Evolutionary conservation across 2,888 invertebrate genomes (phyloP).

Genomic region (Diploptera punctata): DNA sequence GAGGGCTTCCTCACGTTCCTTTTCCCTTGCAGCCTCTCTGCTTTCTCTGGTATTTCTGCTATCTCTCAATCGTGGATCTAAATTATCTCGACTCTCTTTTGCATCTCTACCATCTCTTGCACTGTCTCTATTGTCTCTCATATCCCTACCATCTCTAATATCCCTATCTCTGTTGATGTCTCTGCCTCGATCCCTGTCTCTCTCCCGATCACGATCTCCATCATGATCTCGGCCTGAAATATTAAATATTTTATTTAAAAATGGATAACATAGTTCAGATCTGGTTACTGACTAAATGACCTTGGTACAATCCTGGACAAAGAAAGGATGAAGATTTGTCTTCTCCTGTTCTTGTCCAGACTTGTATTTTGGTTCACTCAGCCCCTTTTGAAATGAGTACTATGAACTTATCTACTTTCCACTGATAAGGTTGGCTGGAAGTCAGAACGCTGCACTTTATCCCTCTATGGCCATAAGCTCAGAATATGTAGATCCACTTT

Average conservation of each 20-base stretch:
- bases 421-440: no score
- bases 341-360: no score
- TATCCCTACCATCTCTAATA: conserved; percentile 27
- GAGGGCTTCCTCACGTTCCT: conserved; percentile 68
- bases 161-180: conserved; percentile 17
- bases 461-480: no score
- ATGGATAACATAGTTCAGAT: neutral
- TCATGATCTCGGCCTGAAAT: conserved; percentile 38
- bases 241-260: no score
- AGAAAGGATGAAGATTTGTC: no score
- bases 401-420: no score
- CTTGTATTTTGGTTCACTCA: no score
- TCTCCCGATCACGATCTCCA: conserved; percentile 32
- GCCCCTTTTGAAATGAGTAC: no score
- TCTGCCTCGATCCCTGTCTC: conserved; percentile 38
- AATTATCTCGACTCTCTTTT: conserved; percentile 27
- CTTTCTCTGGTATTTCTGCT: conserved; percentile 42
- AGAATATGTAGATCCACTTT: no score
- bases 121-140: conserved; percentile 9
- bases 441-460: no score
- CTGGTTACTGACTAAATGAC: neutral
- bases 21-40: conserved; percentile 64
- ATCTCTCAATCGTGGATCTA: conserved; percentile 38
- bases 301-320: no score
- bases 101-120: conserved; percentile 19